Percentiles rank a stretch among this genome's conserved stretches.
Evolutionary conservation across 2,797 vertebrate genomes (phyloP).

Genomic region (Chromis chromis): DNA sequence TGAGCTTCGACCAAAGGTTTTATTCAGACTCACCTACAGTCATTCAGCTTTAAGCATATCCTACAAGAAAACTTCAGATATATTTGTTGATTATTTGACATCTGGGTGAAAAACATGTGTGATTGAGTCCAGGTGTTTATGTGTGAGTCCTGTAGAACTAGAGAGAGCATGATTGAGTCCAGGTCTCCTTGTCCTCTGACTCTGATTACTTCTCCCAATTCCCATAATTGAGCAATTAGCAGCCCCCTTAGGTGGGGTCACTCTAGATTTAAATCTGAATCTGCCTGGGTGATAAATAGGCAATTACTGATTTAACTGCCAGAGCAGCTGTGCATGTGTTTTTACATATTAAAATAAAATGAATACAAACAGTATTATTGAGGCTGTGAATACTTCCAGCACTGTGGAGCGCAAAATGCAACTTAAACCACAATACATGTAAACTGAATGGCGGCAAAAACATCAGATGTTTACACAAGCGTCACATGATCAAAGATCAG

Average conservation of each 20-base stretch:
- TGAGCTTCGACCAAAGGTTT: background rate
- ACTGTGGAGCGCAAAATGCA: background rate
- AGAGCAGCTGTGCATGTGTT: background rate
- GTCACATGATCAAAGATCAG: constrained; percentile 66
- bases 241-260: constrained; percentile 57
- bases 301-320: constrained; percentile 23
- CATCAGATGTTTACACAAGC: constrained; percentile 56
- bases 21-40: background rate
- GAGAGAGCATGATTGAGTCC: constrained; percentile 59
- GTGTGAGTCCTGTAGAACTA: constrained; percentile 16
- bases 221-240: constrained; percentile 81
- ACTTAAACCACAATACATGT: constrained; percentile 1
- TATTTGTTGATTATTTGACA: constrained; percentile 38
- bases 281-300: constrained; percentile 48
- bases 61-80: constrained; percentile 14
- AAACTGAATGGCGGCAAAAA: constrained; percentile 30
- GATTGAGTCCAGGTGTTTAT: constrained; percentile 68
- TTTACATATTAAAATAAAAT: constrained; percentile 2
- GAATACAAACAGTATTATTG: background rate
- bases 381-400: background rate
- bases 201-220: constrained; percentile 70
- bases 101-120: constrained; percentile 34
- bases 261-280: constrained; percentile 54
- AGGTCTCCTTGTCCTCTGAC: constrained; percentile 57
- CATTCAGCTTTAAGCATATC: background rate